Evolutionary conservation across 2,888 invertebrate species (phyloP), one percentile per base, ranked within the genome.

Genomic region (Tenthredo mesomela): DNA sequence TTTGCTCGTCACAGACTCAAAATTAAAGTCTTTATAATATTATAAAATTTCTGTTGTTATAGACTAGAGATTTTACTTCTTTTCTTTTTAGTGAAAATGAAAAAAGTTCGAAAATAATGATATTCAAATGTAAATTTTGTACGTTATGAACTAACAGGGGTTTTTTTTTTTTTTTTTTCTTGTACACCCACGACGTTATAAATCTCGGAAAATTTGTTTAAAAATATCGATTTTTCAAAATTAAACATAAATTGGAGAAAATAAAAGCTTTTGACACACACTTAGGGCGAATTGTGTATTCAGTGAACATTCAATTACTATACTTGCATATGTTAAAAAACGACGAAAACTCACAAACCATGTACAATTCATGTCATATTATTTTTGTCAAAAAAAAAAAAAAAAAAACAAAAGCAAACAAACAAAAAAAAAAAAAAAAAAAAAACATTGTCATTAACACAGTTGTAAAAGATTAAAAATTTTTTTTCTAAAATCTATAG

Each of bases 401-500:
- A 33, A 33, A 33, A 40, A 21, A 43, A n/a, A n/a, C n/a, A n/a
- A n/a, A n/a, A n/a, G n/a, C n/a, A n/a, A n/a, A n/a, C n/a, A n/a
- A n/a, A n/a, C n/a, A n/a, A 40, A 10, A 4, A 33, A 33, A 40
- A 10, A 4, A 33, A 33, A 40, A 10, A 4, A 33, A 33, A 33
- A 33, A 33, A 40, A 21, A 43, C 12, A 73, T 21, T 73, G 40
- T 73, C 43, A 73, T n/a, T 43, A 40, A 40, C 71, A 43, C 9
- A 73, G 43, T 25, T 43, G 40, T 77, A 29, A 50, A 50, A 29
- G 54, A 50, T 77, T n/a, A n/a, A n/a, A 85, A 86, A 87, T 85
- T 88, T 87, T 88, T 88, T 89, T 90, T 90, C 88, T 90, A 90
- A 88, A 88, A 82, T 86, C 80, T 75, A 85, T 33, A 77, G 84